Base-by-base conservation (phyloP, 2,113 vertebrate genomes). In the Prunella himalayana region DNA sequence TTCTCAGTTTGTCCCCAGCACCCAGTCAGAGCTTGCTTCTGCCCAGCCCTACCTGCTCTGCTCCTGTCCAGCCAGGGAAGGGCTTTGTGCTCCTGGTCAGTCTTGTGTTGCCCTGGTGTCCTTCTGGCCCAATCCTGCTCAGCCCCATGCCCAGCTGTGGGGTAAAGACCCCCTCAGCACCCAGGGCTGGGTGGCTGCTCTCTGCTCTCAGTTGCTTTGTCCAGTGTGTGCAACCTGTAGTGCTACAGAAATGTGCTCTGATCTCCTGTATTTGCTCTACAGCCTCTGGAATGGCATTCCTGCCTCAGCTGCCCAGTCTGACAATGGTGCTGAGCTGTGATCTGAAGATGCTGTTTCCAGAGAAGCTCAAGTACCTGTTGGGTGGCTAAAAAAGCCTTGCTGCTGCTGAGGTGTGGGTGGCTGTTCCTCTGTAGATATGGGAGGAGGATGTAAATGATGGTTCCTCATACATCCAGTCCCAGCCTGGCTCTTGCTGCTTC, bases 391-490 rank as follows among this genome's bases (percentile, higher is more conserved):
- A 78, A 53, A 76, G 54, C 59, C 72, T 56, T 51, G 53, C 49
- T 79, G 75, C 80, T 88, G 71, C 45, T 35, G 33, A 33, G 23
- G 19, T 10, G 33, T 14, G 33, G 33, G 61, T 49, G 51, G 56
- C 81, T 6, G 3, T 33, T 44, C 22, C 47, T 72, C 35, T 11
- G 35, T 20, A 37, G 44, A 7, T 30, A 3, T 0, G 2, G 6
- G 37, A 56, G 33, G 15, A 33, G 51, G 57, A 17, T 27, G 12
- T 14, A 10, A 9, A 9, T 5, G 7, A 31, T 16, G 14, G 17
- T 44, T 61, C 69, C 64, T 71, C n/a, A 2, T 8, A 7, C 16
- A 37, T 28, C 54, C 30, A 10, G 42, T 11, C 19, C 42, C 42
- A 37, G 39, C 35, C 53, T 64, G 23, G 44, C 68, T 50, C 19